These are phyloP conservation scores for Pardalotus punctatus DNA, from an alignment of 2,113 vertebrate species.

Conservation along the genomic window DNA sequence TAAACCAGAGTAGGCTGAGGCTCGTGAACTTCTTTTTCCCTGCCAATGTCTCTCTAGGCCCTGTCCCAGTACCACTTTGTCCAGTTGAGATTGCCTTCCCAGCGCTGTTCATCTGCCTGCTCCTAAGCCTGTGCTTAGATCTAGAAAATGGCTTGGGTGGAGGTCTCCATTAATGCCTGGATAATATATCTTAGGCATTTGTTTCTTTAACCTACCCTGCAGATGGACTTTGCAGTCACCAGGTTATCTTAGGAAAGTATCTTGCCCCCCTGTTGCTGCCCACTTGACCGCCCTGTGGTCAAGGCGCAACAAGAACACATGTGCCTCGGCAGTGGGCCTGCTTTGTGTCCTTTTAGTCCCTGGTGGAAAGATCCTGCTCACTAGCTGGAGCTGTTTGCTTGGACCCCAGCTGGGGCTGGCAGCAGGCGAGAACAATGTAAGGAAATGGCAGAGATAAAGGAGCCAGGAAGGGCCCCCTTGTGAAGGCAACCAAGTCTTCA, in stretches of 20 bases:
- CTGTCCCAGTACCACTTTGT: not conserved
- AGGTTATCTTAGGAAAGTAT: not conserved
- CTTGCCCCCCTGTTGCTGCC: too few relatives aligned
- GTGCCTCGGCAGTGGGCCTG: too few relatives aligned
- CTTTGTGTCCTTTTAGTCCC: too few relatives aligned
- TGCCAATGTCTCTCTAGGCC: not conserved
- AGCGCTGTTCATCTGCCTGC: not conserved
- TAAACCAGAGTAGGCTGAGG: not conserved
- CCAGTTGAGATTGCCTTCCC: not conserved
- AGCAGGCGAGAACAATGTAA: too few relatives aligned
- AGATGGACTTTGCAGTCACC: not conserved
- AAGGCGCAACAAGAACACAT: too few relatives aligned
- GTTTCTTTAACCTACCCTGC: not conserved
- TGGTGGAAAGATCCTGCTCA: too few relatives aligned
- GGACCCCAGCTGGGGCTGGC: too few relatives aligned
- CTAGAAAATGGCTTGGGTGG: not conserved
- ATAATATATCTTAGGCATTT: not conserved
- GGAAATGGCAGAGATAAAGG: too few relatives aligned
- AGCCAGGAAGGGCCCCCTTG: too few relatives aligned
- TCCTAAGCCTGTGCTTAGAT: not conserved
- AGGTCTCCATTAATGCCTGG: not conserved
- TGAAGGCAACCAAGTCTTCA: too few relatives aligned
- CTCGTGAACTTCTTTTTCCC: not conserved
- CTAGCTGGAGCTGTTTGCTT: too few relatives aligned
- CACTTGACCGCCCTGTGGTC: too few relatives aligned